A percentile compares a stretch with the other conserved stretches of the same genome.
These are phyloP conservation scores for Erebia aethiops DNA, from an alignment of 2,888 invertebrate genomes.

Conservation along the genomic window DNA sequence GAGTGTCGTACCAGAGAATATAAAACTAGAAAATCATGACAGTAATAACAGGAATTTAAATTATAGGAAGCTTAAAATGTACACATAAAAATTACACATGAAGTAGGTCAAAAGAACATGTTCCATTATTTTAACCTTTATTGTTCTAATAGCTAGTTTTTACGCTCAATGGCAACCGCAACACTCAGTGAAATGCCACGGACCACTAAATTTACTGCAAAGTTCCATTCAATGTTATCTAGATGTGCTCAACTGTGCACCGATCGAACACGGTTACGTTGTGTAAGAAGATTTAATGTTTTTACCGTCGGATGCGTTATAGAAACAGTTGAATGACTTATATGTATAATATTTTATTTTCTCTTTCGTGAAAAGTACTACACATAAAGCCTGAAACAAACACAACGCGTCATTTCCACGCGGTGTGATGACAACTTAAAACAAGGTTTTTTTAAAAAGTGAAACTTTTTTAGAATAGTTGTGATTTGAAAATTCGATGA, in stretches of 20 bases:
- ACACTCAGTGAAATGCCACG: conserved; percentile 6
- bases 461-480: no score
- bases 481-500: no score
- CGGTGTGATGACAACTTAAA: no score
- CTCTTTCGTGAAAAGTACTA: background rate
- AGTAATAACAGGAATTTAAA: no score
- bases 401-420: no score
- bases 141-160: conserved; percentile 3
- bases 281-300: background rate
- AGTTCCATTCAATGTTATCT: conserved; percentile 37
- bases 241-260: conserved; percentile 33
- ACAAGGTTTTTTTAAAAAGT: no score
- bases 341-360: background rate
- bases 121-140: background rate
- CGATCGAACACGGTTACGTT: conserved; percentile 23
- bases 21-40: no score
- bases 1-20: no score
- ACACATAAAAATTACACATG: background rate
- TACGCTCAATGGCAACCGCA: conserved; percentile 4
- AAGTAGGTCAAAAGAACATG: background rate
- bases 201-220: conserved; percentile 36
- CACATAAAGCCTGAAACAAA: background rate
- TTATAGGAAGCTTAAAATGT: background rate
- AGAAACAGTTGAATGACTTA: background rate
- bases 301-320: background rate